Percentiles rank a stretch among this genome's conserved stretches.
Evolutionary conservation across 1,140 invertebrate species (phyloP).

Genomic region (Drosophila kikkawai): DNA sequence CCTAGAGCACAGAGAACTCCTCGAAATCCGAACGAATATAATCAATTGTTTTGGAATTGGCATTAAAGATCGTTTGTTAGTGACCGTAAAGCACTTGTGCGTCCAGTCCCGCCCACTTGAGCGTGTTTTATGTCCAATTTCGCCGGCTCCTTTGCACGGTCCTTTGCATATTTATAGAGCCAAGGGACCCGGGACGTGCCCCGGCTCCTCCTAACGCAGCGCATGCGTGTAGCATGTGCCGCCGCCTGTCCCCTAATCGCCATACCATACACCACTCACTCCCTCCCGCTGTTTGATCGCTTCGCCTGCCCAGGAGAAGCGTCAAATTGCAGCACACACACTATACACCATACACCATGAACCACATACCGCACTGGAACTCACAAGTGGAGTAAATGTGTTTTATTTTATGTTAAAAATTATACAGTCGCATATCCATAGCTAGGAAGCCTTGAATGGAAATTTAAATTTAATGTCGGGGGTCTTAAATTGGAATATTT

Average conservation of each 20-base stretch:
- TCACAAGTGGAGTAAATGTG: conserved; percentile 50
- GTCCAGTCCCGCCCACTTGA: conserved; percentile 68
- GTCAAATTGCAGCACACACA: conserved; percentile 70
- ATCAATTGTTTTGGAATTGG: conserved; percentile 79
- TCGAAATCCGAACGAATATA: conserved; percentile 49
- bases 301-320: conserved; percentile 41
- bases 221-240: conserved; percentile 83
- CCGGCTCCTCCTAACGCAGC: conserved; percentile 52
- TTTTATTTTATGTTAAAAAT: conserved; percentile 32
- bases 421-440: conserved; percentile 16
- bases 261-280: conserved; percentile 5
- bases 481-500: not conserved
- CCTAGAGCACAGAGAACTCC: conserved; percentile 24
- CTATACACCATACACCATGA: conserved; percentile 1
- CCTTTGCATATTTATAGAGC: conserved; percentile 78
- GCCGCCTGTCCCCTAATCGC: conserved; percentile 45
- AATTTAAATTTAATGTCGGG: not conserved
- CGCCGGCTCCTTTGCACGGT: conserved; percentile 70
- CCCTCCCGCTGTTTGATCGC: conserved; percentile 58
- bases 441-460: conserved; percentile 2
- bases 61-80: conserved; percentile 78
- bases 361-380: conserved; percentile 9
- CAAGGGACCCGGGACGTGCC: conserved; percentile 61
- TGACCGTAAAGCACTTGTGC: conserved; percentile 79
- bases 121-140: conserved; percentile 83